Evolutionary conservation across 1,140 invertebrate genomes (phyloP).

Genomic region (Lepidostoma basale): DNA sequence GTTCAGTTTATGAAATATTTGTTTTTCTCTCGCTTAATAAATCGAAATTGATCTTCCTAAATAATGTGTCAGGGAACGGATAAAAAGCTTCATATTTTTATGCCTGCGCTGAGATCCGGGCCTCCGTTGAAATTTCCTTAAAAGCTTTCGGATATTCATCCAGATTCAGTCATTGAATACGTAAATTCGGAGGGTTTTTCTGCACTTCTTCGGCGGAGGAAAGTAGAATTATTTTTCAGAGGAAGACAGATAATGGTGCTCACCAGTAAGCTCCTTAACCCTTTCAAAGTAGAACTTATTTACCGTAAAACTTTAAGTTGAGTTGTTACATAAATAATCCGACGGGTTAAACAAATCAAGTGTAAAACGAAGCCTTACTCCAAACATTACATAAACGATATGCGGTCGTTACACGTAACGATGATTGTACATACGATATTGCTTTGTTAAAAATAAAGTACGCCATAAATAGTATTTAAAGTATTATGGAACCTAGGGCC

Average conservation of each 20-base stretch:
- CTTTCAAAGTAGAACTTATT: slow-evolving; percentile 2
- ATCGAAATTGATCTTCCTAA: too few species aligned
- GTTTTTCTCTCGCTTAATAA: too few species aligned
- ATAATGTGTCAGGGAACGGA: background rate
- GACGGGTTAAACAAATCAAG: slow-evolving; percentile 14
- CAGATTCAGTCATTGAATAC: background rate
- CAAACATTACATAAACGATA: too few species aligned
- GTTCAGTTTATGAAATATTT: too few species aligned
- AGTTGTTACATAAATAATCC: slow-evolving; percentile 22
- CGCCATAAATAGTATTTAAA: too few species aligned
- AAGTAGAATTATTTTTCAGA: too few species aligned
- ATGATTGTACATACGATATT: too few species aligned
- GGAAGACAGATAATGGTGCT: background rate
- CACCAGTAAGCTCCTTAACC: slow-evolving; percentile 4
- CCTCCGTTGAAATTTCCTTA: background rate
- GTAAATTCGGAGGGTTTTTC: background rate
- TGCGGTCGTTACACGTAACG: too few species aligned
- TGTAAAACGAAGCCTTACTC: background rate
- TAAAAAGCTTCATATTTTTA: background rate
- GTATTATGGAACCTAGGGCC: too few species aligned
- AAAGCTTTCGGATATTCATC: slow-evolving; percentile 2
- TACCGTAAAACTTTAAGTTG: slow-evolving; percentile 1
- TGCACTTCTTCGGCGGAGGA: too few species aligned
- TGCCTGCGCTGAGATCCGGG: background rate
- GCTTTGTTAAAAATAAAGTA: too few species aligned